These are phyloP conservation scores for Scotopteryx bipunctaria DNA, from an alignment of 2,888 invertebrate genomes.

Conservation along the genomic window DNA sequence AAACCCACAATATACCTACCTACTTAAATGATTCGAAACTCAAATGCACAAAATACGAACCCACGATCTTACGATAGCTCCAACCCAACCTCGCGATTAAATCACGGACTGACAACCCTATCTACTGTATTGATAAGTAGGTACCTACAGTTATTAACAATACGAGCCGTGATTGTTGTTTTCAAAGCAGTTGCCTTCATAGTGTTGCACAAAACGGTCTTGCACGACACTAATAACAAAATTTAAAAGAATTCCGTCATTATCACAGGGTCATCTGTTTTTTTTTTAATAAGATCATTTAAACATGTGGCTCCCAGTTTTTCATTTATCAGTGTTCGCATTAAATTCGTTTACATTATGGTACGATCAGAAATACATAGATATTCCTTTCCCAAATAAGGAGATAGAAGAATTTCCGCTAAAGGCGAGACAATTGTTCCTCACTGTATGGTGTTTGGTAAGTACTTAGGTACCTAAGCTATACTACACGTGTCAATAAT, in stretches of 20 bases:
- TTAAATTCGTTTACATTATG: slow-evolving; percentile 57
- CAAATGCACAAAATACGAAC: no score
- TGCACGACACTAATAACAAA: no score
- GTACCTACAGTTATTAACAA: neutral
- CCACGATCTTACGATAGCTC: no score
- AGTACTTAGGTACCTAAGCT: slow-evolving; percentile 35
- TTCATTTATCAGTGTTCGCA: slow-evolving; percentile 53
- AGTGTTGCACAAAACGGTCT: neutral
- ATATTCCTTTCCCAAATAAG: slow-evolving; percentile 53
- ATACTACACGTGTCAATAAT: no score
- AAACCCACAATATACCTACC: no score
- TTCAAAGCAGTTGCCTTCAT: neutral
- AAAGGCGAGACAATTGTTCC: slow-evolving; percentile 57
- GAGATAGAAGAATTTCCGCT: slow-evolving; percentile 52
- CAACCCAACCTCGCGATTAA: no score
- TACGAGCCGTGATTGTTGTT: slow-evolving; percentile 1
- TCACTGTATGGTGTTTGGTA: slow-evolving; percentile 69
- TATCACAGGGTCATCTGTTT: no score
- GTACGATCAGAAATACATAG: slow-evolving; percentile 64
- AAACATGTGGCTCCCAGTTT: slow-evolving; percentile 42
- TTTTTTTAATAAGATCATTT: neutral
- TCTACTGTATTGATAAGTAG: neutral
- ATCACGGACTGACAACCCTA: no score
- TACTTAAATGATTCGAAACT: no score
- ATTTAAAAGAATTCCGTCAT: no score